Evolutionary conservation across 2,113 vertebrate genomes (phyloP).

Genomic region (Numenius arquata): DNA sequence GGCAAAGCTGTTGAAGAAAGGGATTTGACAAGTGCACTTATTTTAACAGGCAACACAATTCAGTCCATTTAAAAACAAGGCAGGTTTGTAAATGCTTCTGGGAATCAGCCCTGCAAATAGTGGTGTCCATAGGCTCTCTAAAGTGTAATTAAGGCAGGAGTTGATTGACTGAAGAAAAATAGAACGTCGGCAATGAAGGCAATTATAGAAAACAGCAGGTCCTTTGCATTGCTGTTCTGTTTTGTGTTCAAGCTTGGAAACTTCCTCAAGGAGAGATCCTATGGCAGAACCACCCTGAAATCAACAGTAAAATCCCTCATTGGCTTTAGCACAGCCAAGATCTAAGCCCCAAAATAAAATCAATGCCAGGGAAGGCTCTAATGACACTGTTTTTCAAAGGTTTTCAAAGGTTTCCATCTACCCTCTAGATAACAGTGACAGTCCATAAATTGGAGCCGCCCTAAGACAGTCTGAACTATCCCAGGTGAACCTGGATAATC

Average conservation of each 20-base stretch:
- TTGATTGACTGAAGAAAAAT: constrained; percentile 56
- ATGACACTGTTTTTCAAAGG: background rate
- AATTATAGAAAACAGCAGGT: constrained; percentile 14
- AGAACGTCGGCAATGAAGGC: background rate
- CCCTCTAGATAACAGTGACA: background rate
- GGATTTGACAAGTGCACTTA: constrained; percentile 24
- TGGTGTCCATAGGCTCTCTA: background rate
- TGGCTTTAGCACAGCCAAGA: background rate
- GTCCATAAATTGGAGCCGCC: background rate
- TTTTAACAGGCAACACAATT: background rate
- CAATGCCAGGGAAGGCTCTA: background rate
- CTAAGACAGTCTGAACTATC: background rate
- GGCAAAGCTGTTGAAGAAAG: constrained; percentile 22
- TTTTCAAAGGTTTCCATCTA: too few species aligned
- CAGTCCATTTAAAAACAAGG: background rate
- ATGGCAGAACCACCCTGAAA: background rate
- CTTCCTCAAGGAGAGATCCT: background rate
- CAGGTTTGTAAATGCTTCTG: background rate
- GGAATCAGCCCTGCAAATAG: background rate
- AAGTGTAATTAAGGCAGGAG: constrained; percentile 49
- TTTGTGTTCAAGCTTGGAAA: background rate
- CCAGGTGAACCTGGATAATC: background rate
- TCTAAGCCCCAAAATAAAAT: background rate
- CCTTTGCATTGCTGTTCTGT: background rate
- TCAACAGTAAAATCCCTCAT: background rate